Conservation (phyloP, 2,113 vertebrate genomes). For the Lophotis ruficrista region DNA sequence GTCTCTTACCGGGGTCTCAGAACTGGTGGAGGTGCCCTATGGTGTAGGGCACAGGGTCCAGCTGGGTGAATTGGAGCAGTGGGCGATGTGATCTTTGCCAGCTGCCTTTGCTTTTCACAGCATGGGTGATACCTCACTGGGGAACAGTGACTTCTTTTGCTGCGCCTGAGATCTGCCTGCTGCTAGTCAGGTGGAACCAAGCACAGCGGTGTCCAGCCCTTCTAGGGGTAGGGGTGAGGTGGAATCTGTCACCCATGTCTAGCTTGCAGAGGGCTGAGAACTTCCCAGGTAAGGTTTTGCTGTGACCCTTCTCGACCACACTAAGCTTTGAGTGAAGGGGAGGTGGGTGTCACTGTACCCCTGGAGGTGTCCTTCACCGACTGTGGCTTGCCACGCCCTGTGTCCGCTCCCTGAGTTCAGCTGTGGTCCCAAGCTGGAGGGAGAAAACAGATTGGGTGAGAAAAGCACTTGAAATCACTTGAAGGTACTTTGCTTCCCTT, state of each 20-base stretch:
- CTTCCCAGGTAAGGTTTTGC: background rate
- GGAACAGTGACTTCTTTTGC: background rate
- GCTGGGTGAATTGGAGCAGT: background rate
- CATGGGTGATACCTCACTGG: background rate
- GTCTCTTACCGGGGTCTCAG: background rate
- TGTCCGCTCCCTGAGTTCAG: background rate
- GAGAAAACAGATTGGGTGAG: background rate
- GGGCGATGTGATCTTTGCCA: fast-evolving
- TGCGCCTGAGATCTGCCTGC: background rate
- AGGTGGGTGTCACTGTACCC: background rate
- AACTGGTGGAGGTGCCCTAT: background rate
- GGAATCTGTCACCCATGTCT: background rate
- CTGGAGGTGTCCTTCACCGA: background rate
- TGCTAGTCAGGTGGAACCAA: background rate
- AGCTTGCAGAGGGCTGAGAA: background rate
- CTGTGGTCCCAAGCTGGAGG: background rate
- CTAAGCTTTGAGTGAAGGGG: background rate
- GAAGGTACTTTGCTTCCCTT: background rate
- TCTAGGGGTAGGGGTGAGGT: background rate
- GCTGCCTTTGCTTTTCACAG: background rate
- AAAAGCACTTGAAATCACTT: background rate
- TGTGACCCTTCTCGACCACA: fast-evolving
- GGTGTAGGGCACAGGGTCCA: fast-evolving
- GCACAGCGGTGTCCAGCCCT: fast-evolving
- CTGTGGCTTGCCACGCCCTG: background rate